phyloP scores from a whole-genome alignment of 2,797 vertebrate species.

The Pteronotus mesoamericanus region DNA sequence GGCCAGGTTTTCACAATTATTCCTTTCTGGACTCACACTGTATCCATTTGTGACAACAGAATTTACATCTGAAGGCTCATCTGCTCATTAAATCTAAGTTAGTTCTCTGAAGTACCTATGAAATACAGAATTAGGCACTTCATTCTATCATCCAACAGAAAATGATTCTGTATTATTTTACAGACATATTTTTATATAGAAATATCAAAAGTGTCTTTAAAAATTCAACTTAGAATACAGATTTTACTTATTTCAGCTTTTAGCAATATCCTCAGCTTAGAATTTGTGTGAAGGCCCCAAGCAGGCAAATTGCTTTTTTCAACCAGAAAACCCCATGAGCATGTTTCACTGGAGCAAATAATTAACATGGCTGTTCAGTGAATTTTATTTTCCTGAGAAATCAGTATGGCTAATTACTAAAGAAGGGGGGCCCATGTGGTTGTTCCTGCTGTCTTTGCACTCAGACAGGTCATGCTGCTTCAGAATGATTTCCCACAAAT shows the following conservation, averaged over 20 bases:
- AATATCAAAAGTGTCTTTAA: neutral
- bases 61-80: constrained; percentile 24
- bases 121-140: neutral
- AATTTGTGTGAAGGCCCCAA: neutral
- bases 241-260: neutral
- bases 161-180: neutral
- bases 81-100: constrained; percentile 31
- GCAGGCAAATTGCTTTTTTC: neutral
- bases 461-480: neutral
- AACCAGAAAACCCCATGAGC: neutral
- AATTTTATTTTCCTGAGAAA: neutral
- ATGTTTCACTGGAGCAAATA: neutral
- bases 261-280: neutral
- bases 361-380: neutral
- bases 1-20: neutral
- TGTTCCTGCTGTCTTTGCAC: neutral
- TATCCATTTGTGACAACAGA: neutral
- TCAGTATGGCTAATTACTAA: neutral
- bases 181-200: neutral
- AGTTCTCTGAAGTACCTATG: neutral
- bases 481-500: neutral
- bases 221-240: neutral
- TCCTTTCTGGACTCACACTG: neutral
- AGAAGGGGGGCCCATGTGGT: neutral
- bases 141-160: neutral